phyloP scores from a whole-genome alignment of 2,797 vertebrate species.

The Syncerus caffer region DNA sequence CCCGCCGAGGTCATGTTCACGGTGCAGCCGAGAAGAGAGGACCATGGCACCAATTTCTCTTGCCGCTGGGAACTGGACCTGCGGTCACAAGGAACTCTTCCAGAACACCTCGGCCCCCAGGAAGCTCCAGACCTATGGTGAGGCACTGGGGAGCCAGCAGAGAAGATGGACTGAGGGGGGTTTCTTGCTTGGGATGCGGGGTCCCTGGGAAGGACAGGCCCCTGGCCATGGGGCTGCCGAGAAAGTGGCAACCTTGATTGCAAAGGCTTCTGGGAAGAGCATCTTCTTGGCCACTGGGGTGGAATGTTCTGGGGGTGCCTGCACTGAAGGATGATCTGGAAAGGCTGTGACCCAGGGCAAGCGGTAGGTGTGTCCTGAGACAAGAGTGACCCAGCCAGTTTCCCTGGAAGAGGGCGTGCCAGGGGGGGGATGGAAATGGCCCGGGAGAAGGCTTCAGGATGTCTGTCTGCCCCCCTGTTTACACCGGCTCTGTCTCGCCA shows the following conservation, averaged over 20 bases:
- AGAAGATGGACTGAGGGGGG: background rate
- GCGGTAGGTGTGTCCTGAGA: background rate
- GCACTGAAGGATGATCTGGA: background rate
- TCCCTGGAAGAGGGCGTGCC: background rate
- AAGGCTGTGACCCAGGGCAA: background rate
- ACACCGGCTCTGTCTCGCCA: background rate
- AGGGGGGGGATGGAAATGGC: background rate
- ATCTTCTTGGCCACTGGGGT: background rate
- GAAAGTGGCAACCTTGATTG: background rate
- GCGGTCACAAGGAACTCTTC: background rate
- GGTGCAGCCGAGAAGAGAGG: rapidly evolving
- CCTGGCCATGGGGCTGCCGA: background rate
- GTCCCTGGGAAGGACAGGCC: background rate
- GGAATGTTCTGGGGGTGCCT: background rate
- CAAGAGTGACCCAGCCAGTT: background rate
- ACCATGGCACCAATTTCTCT: conserved; percentile 40
- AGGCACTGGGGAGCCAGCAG: background rate
- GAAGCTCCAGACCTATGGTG: conserved; percentile 42
- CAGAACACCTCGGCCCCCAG: background rate
- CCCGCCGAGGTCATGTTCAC: rapidly evolving
- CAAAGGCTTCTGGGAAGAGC: background rate
- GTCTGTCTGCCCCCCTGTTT: background rate
- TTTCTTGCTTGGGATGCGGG: no score
- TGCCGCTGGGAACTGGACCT: conserved; percentile 64
- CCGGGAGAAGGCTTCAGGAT: background rate